Percentiles rank a stretch among this genome's conserved stretches.
Conservation (phyloP, 2,888 invertebrate species). For the Spisula subtruncata region DNA sequence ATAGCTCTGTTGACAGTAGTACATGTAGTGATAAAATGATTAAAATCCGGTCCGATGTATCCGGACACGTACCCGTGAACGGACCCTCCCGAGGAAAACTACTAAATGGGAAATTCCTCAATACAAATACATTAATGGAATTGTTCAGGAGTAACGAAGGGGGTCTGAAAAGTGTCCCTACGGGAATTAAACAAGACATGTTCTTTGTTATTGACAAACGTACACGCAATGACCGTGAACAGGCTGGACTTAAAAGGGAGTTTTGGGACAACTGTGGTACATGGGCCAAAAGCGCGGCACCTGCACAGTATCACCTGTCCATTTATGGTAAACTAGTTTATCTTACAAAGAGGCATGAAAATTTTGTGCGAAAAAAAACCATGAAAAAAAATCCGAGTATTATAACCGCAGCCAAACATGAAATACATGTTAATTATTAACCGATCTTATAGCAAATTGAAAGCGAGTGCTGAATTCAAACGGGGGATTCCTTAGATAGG, state of each 20-base stretch:
- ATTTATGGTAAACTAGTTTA: background rate
- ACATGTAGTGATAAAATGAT: background rate
- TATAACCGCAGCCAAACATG: background rate
- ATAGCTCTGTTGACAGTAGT: background rate
- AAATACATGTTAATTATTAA: background rate
- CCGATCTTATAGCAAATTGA: conserved; percentile 36
- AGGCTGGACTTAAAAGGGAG: conserved; percentile 25
- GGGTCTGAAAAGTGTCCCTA: background rate
- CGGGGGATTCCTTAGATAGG: conserved; percentile 43
- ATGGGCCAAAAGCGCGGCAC: conserved; percentile 16
- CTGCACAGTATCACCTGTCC: background rate
- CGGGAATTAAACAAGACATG: conserved; percentile 38
- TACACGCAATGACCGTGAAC: background rate
- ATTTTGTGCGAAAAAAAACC: background rate
- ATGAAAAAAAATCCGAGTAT: background rate
- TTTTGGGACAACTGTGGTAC: conserved; percentile 49
- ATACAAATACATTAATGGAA: background rate
- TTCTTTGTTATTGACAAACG: conserved; percentile 42
- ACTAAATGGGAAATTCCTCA: conserved; percentile 1
- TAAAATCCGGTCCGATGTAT: background rate
- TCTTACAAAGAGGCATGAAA: background rate
- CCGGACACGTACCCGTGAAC: background rate
- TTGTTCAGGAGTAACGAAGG: background rate
- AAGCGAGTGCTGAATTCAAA: conserved; percentile 16
- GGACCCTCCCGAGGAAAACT: conserved; percentile 29